Percentiles rank a stretch among this genome's conserved stretches.
These are phyloP conservation scores for Hylaeus anthracinus DNA, from an alignment of 1,140 invertebrate species.

Conservation along the genomic window DNA sequence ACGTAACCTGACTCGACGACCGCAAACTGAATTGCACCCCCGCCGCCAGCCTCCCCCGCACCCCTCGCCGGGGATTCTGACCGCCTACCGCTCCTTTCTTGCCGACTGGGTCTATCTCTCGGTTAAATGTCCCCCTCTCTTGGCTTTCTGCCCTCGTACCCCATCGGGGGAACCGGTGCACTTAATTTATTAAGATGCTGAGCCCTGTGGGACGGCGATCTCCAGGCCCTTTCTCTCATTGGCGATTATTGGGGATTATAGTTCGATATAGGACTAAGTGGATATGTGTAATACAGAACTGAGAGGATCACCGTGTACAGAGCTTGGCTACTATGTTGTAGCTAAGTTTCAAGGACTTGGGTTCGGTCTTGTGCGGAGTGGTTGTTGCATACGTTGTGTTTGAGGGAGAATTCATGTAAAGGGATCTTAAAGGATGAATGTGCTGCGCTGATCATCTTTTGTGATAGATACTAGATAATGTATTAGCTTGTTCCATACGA, in stretches of 20 bases:
- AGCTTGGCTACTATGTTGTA: too few relatives aligned
- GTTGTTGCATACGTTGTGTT: too few relatives aligned
- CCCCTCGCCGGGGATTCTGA: constrained; percentile 4
- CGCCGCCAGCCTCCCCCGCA: background rate
- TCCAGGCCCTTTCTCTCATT: background rate
- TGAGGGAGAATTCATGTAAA: too few relatives aligned
- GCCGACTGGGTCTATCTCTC: background rate
- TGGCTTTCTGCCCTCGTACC: background rate
- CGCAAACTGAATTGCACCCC: constrained; percentile 70
- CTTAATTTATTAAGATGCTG: constrained; percentile 43
- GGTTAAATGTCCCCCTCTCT: background rate
- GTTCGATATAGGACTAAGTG: too few relatives aligned
- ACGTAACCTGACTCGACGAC: constrained; percentile 61
- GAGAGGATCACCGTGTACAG: too few relatives aligned
- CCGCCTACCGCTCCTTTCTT: constrained; percentile 34
- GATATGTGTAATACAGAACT: too few relatives aligned
- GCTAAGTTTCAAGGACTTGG: too few relatives aligned
- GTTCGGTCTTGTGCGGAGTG: too few relatives aligned
- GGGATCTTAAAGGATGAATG: too few relatives aligned
- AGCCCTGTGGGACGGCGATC: background rate
- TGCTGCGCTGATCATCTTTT: too few relatives aligned
- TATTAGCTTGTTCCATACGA: too few relatives aligned
- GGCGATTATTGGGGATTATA: constrained; percentile 1
- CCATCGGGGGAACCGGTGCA: background rate
- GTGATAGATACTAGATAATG: too few relatives aligned